Conservation (phyloP, 2,113 vertebrate species). For the Notarius lentiginosus region DNA sequence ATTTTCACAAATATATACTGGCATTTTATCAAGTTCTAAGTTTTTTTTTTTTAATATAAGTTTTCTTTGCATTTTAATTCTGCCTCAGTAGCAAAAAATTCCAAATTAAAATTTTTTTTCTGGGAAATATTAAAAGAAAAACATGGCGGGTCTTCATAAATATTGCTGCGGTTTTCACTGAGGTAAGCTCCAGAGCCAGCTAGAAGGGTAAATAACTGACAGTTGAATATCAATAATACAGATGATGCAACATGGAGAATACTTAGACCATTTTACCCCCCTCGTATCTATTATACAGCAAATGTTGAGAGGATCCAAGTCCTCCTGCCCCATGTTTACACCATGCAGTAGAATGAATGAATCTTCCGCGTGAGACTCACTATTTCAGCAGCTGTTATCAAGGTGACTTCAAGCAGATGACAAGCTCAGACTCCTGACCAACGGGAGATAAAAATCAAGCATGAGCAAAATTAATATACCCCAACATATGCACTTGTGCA, state of each 20-base stretch:
- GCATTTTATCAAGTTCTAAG: neutral
- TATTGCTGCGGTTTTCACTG: conserved; percentile 37
- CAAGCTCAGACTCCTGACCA: conserved; percentile 61
- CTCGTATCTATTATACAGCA: neutral
- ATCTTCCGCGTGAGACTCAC: conserved; percentile 11
- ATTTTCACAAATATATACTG: neutral
- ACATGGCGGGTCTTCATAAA: conserved; percentile 46
- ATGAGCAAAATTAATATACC: neutral
- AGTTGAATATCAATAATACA: neutral
- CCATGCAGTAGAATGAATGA: neutral
- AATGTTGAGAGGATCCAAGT: neutral
- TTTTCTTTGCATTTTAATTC: conserved; percentile 24
- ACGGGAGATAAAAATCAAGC: conserved; percentile 46
- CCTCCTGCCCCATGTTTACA: neutral
- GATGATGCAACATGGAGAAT: neutral
- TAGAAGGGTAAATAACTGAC: conserved; percentile 1
- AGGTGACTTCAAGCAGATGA: conserved; percentile 64
- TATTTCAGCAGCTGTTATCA: conserved; percentile 12
- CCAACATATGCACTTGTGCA: neutral
- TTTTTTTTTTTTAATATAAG: neutral
- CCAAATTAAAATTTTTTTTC: conserved; percentile 29
- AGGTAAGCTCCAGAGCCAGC: conserved; percentile 12
- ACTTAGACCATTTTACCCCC: neutral
- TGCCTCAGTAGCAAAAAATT: conserved; percentile 8
- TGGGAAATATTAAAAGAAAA: conserved; percentile 39